These are phyloP conservation scores for Erpobdella octoculata DNA, from an alignment of 2,888 invertebrate genomes.

Conservation along the genomic window DNA sequence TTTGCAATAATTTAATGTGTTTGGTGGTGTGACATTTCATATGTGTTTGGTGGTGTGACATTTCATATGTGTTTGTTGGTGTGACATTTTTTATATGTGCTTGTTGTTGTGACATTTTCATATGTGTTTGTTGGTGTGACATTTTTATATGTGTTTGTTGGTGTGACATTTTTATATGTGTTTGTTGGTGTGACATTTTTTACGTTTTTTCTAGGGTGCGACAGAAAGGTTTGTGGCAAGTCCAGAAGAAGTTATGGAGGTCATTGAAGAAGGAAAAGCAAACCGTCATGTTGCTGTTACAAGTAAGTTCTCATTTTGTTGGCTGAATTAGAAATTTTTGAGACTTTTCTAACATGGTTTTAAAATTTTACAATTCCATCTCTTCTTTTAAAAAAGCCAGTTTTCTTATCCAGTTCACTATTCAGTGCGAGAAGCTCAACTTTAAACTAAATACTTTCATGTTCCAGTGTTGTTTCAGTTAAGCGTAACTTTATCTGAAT, in stretches of 20 bases:
- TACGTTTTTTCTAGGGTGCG: slow-evolving; percentile 62
- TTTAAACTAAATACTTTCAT: too few species aligned
- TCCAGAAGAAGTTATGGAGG: slow-evolving; percentile 97
- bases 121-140: too few species aligned
- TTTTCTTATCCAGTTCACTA: too few species aligned
- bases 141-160: too few species aligned
- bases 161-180: background rate
- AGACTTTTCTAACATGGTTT: background rate
- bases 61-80: background rate
- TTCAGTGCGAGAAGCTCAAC: too few species aligned
- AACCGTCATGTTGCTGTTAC: slow-evolving; percentile 99
- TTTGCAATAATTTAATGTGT: background rate
- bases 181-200: background rate
- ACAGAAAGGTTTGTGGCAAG: slow-evolving; percentile 98
- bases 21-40: background rate
- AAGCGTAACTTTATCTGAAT: too few species aligned
- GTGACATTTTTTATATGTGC: background rate
- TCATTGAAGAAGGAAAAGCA: slow-evolving; percentile 97
- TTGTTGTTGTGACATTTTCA: too few species aligned
- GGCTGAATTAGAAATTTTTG: background rate
- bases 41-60: background rate
- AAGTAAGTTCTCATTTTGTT: slow-evolving; percentile 61
- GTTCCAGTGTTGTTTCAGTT: too few species aligned
- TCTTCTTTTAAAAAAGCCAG: too few species aligned
- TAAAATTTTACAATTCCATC: background rate